A percentile compares a stretch with the other conserved stretches of the same genome.
Evolutionary conservation across 2,888 invertebrate genomes (phyloP).

Genomic region (Sarcophaga caerulescens): DNA sequence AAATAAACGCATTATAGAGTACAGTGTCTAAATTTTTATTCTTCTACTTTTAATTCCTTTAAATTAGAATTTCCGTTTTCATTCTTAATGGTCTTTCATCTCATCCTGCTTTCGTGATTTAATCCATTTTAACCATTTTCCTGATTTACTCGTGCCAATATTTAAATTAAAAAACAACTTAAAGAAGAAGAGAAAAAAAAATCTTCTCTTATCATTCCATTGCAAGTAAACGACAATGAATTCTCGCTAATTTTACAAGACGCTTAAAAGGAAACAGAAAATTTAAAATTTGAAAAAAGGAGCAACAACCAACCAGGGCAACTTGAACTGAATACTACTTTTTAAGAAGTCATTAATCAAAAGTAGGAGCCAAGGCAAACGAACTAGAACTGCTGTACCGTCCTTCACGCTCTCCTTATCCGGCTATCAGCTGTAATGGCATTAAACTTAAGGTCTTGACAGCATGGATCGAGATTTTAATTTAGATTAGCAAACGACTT

Average conservation of each 20-base stretch:
- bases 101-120: too few species aligned
- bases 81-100: too few species aligned
- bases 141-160: neutral
- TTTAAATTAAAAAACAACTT: slow-evolving; percentile 17
- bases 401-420: neutral
- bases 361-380: neutral
- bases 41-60: too few species aligned
- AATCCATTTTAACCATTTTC: too few species aligned
- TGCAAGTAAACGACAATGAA: slow-evolving; percentile 6
- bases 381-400: neutral
- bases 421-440: neutral
- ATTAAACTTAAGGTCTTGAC: slow-evolving; percentile 37
- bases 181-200: neutral
- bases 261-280: neutral
- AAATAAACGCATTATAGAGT: too few species aligned
- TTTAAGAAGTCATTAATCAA: neutral
- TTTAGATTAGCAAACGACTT: slow-evolving; percentile 48
- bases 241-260: neutral
- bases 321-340: neutral
- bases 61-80: too few species aligned
- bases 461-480: slow-evolving; percentile 55
- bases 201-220: slow-evolving; percentile 55
- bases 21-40: too few species aligned
- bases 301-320: neutral
- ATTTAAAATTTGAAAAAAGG: neutral